Evolutionary conservation across 2,888 invertebrate genomes (phyloP), one percentile per base, ranked within the genome.

Genomic region (Notodonta dromedarius): DNA sequence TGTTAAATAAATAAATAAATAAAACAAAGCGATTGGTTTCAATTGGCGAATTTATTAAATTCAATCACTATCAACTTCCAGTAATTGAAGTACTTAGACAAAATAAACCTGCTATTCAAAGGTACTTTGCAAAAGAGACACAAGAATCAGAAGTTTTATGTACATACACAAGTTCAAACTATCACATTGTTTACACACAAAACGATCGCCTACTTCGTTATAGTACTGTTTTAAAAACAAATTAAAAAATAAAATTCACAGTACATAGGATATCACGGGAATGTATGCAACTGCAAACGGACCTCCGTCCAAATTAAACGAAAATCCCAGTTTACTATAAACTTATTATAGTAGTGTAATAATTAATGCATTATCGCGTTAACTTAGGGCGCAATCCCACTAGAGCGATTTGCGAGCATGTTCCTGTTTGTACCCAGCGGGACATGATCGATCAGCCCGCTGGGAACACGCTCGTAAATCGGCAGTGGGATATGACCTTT

Each of bases 31-130:
- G 40, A 60, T 58, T 69, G 70, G 69, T 82, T 84, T 86, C 77
- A 80, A 83, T 87, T 88, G 84, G 90, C 84, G 93, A 93, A 93
- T 93, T 93, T 93, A 93, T 93, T 93, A 90, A 92, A 91, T 93
- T 93, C 93, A 91, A 91, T 93, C 89, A 88, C 91, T 86, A 84
- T 85, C 71, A 84, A 89, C 91, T 91, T 89, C 90, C 87, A 90
- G 89, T 87, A 88, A 88, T 89, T 86, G 91, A 91, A 91, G 88
- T 90, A 89, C 83, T 86, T 88, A 87, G 74, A 85, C 77, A 87
- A 87, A 88, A 87, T 87, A 86, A 88, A 88, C 78, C 83, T 86
- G 85, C 82, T 84, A 82, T 79, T 81, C 73, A 82, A 82, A 87
- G 87, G 85, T 90, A 90, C 89, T 84, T 82, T 83, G 88, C 86